Evolutionary conservation across 2,888 invertebrate species (phyloP), one percentile per base, ranked within the genome.

Genomic region (Coremacera marginata): DNA sequence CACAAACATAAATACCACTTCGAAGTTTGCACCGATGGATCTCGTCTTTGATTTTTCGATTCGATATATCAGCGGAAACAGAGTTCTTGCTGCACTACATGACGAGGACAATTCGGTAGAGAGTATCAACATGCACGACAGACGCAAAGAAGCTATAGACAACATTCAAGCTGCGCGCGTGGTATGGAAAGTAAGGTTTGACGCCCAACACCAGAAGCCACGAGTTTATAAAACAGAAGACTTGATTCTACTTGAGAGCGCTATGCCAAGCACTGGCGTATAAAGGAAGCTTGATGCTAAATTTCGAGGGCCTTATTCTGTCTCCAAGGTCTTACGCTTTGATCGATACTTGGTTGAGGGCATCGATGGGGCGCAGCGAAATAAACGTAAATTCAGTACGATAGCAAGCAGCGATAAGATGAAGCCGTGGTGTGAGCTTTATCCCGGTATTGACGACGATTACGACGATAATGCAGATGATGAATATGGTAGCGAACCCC

Each of bases 31-130:
- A 5, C 80, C 82, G 5, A 80, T 80, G 0, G 78, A 81, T 16
- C 19, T 82, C 4, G 74, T 81, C 5, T 82, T 78, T 49, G 79
- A 82, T 77, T 82, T 81, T 70, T 74, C 77, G 5, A n/a, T 76
- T 5, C 73, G 75, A 22, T 72, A 80, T 22, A 73, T 80, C 5
- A 79, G 76, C 51, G 51, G 34, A 19, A 80, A 79, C 44, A 75
- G 77, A n/a, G n/a, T n/a, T n/a, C n/a, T n/a, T n/a, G n/a, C n/a
- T n/a, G n/a, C n/a, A n/a, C n/a, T n/a, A n/a, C 70, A 75, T 34
- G 70, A 77, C n/a, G 78, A 77, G 5, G 70, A 74, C 5, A 11
- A 3, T 9, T 27, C 31, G 8, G 3, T 11, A 1, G 67, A 70
- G 16, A 37, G 11, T 4, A 16, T 37, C 11, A 63, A 63, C 5